Evolutionary conservation across 2,888 invertebrate species (phyloP).

Genomic region (Ichneumoninae sp.): DNA sequence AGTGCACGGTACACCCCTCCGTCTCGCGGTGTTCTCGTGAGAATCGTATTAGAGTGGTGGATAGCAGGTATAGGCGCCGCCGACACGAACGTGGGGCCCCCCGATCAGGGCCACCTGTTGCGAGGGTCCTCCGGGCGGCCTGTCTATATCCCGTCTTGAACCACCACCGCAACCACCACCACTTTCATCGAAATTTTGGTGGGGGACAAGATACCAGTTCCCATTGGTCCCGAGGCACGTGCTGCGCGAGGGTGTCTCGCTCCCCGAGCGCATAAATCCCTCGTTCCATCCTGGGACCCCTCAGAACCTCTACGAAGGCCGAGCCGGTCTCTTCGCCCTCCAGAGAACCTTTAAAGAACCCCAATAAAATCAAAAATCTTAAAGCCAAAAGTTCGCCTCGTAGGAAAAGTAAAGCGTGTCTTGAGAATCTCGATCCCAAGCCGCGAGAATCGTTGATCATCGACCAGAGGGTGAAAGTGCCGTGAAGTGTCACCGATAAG

Average conservation of each 20-base stretch:
- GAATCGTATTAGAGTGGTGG: constrained; percentile 63
- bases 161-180: constrained; percentile 37
- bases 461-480: constrained; percentile 19
- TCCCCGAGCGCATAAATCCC: constrained; percentile 82
- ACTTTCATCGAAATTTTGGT: constrained; percentile 58
- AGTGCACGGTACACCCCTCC: constrained; percentile 18
- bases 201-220: constrained; percentile 69
- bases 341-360: background rate
- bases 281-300: constrained; percentile 68
- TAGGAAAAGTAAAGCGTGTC: background rate
- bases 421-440: background rate
- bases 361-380: background rate
- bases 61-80: constrained; percentile 62
- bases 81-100: constrained; percentile 67
- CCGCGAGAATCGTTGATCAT: background rate
- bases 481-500: background rate
- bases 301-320: constrained; percentile 79
- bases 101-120: constrained; percentile 64
- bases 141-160: constrained; percentile 37
- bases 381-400: background rate
- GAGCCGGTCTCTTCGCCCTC: constrained; percentile 46
- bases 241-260: constrained; percentile 81
- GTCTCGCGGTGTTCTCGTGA: constrained; percentile 38
- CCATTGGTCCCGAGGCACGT: constrained; percentile 83
- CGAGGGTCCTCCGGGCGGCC: constrained; percentile 61